phyloP scores from a whole-genome alignment of 2,113 vertebrate species.

The Oophaga pumilio region DNA sequence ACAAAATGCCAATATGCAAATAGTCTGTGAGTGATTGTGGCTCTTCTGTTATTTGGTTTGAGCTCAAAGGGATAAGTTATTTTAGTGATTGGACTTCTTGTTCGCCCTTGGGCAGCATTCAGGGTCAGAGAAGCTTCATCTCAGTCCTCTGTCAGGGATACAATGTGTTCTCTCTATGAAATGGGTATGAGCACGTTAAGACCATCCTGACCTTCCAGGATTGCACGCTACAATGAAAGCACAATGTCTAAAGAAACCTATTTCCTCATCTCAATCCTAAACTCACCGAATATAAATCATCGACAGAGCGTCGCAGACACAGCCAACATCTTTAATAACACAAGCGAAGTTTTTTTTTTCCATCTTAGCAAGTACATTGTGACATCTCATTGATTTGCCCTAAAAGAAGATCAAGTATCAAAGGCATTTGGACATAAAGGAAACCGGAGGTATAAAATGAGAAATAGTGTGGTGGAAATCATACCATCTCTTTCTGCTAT shows the following conservation, averaged over 20 bases:
- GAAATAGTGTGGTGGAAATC: slow-evolving; percentile 8
- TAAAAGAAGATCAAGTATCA: slow-evolving; percentile 21
- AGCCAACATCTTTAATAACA: slow-evolving; percentile 31
- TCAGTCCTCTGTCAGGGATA: slow-evolving; percentile 1
- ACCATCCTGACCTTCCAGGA: neutral
- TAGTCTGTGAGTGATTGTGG: slow-evolving; percentile 4
- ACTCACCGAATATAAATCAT: slow-evolving; percentile 8
- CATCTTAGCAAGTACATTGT: slow-evolving; percentile 26
- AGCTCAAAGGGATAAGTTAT: slow-evolving; percentile 4
- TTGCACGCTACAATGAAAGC: neutral
- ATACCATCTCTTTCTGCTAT: neutral
- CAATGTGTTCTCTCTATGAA: slow-evolving; percentile 12
- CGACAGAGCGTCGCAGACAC: neutral
- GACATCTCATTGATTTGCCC: slow-evolving; percentile 3
- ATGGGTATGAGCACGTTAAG: neutral
- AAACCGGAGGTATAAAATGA: neutral
- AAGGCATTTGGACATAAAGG: slow-evolving; percentile 18
- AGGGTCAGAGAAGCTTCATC: slow-evolving; percentile 37
- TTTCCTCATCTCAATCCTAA: slow-evolving; percentile 15
- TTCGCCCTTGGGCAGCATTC: slow-evolving; percentile 29
- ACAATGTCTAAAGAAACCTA: slow-evolving; percentile 28
- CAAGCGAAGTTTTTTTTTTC: slow-evolving; percentile 20
- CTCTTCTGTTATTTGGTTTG: slow-evolving; percentile 29
- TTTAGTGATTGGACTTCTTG: slow-evolving; percentile 16
- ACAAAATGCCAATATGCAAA: slow-evolving; percentile 23